Evolutionary conservation across 2,888 invertebrate genomes (phyloP).

Genomic region (Poecilus cupreus): DNA sequence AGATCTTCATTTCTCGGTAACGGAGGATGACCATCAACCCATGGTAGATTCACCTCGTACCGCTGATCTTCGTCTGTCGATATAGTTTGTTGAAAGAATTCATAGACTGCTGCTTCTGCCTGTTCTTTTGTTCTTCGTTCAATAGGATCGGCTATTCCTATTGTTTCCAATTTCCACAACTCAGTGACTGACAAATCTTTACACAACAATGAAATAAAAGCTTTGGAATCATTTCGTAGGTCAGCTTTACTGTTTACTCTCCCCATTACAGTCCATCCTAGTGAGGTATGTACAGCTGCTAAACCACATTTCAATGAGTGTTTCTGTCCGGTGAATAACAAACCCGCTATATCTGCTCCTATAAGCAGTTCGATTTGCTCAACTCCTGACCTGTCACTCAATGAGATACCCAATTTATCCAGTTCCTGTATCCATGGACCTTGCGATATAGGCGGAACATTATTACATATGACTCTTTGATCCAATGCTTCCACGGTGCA

Average conservation of each 20-base stretch:
- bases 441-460: conserved; percentile 55
- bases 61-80: conserved; percentile 61
- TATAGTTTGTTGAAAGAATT: too few species aligned
- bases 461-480: conserved; percentile 58
- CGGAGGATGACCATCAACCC: conserved; percentile 62
- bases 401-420: too few species aligned
- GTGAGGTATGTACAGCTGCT: conserved; percentile 62
- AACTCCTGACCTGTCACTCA: too few species aligned
- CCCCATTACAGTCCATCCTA: too few species aligned
- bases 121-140: conserved; percentile 64
- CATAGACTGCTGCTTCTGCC: conserved; percentile 59
- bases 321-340: conserved; percentile 63
- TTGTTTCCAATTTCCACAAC: too few species aligned
- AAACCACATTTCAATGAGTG: conserved; percentile 62
- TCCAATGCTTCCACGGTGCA: conserved; percentile 61
- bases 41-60: conserved; percentile 64
- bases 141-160: conserved; percentile 65
- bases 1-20: conserved; percentile 61
- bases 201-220: too few species aligned
- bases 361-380: too few species aligned
- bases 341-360: conserved; percentile 64
- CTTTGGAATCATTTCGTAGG: too few species aligned
- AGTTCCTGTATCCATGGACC: conserved; percentile 60
- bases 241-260: too few species aligned
- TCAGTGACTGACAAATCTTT: too few species aligned